These are phyloP conservation scores for Leucophenga montana DNA, from an alignment of 2,888 invertebrate genomes.

Conservation along the genomic window DNA sequence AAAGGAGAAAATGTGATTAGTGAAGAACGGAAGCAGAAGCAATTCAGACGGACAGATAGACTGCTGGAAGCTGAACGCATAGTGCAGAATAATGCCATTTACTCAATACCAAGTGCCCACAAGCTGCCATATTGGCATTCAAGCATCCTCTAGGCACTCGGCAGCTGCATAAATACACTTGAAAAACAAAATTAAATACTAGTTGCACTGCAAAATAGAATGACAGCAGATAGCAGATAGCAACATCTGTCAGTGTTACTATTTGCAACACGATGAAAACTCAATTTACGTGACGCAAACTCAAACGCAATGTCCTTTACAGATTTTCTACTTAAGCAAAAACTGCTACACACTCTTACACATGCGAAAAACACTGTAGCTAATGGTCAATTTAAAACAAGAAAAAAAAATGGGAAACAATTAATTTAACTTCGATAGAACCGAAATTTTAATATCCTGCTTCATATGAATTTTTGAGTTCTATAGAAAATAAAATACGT, in stretches of 20 bases:
- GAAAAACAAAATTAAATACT: slow-evolving; percentile 1
- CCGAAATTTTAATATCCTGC: no score
- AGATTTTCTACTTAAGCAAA: background rate
- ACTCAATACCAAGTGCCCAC: background rate
- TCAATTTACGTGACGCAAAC: background rate
- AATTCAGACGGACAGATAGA: background rate
- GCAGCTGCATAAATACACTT: background rate
- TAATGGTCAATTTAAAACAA: no score
- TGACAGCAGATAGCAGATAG: background rate
- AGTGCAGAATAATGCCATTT: background rate
- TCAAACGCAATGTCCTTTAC: background rate
- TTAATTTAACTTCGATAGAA: no score
- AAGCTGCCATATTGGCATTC: slow-evolving; percentile 1
- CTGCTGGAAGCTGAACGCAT: background rate
- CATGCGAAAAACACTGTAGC: no score
- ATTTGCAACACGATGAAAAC: background rate
- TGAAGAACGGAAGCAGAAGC: background rate
- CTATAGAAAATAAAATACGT: no score
- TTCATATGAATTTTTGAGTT: no score
- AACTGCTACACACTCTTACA: background rate
- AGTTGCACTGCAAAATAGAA: background rate
- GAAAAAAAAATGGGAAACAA: no score
- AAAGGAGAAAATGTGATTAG: slow-evolving; percentile 9
- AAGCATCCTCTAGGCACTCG: background rate
- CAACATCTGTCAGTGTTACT: background rate